These are phyloP conservation scores for Uria aalge DNA, from an alignment of 2,113 vertebrate species.

Conservation along the genomic window DNA sequence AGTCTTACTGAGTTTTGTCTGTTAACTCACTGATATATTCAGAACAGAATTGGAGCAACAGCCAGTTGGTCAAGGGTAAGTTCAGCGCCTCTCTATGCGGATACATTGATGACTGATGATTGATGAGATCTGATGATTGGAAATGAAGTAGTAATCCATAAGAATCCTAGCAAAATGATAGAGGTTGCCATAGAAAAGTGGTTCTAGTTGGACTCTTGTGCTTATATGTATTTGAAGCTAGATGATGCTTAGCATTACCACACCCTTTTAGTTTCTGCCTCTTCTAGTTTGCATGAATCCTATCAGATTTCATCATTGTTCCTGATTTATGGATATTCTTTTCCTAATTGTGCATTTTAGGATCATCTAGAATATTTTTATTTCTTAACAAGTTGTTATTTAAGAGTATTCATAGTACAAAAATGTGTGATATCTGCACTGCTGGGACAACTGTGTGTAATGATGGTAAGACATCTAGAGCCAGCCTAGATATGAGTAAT, in stretches of 20 bases:
- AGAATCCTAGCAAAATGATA: neutral
- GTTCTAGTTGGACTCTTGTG: neutral
- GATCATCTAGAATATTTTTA: neutral
- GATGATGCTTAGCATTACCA: neutral
- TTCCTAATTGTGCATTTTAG: neutral
- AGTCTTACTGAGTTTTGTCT: neutral
- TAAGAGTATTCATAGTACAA: neutral
- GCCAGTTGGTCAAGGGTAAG: neutral
- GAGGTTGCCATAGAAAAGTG: neutral
- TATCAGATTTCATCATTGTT: neutral
- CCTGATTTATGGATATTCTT: neutral
- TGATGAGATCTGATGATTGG: neutral
- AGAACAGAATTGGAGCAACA: neutral
- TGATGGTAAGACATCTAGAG: neutral
- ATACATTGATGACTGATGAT: fast-evolving
- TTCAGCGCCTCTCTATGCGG: neutral
- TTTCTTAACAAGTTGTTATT: neutral
- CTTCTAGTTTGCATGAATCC: neutral
- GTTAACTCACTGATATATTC: neutral
- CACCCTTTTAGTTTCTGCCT: neutral
- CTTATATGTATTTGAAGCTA: neutral
- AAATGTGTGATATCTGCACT: neutral
- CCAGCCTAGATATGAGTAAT: neutral
- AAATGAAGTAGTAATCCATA: neutral
- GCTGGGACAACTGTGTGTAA: neutral